These are phyloP conservation scores for Poeciliopsis presidionis DNA, from an alignment of 2,797 vertebrate species.

Conservation along the genomic window DNA sequence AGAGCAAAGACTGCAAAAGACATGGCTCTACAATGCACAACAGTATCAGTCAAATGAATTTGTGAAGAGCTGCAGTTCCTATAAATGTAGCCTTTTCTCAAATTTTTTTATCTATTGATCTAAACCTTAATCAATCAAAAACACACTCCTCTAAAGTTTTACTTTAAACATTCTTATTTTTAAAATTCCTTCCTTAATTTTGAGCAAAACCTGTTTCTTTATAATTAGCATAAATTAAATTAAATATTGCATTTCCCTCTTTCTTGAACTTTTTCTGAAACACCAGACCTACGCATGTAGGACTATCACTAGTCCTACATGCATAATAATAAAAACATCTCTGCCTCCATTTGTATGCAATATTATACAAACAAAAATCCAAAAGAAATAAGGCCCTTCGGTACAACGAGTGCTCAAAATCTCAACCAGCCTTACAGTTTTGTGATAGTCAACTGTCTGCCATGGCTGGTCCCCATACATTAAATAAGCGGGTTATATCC, in stretches of 20 bases:
- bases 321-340: not conserved
- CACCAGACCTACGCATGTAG: not conserved
- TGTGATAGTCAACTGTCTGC: slow-evolving; percentile 1
- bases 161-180: not conserved
- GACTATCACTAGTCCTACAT: not conserved
- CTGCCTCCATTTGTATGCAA: not conserved
- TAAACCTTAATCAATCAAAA: not conserved
- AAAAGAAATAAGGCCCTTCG: not conserved
- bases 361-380: not conserved
- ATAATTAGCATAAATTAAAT: not conserved
- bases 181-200: not conserved
- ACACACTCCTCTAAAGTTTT: not conserved
- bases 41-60: slow-evolving; percentile 26
- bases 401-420: not conserved
- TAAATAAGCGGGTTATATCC: slow-evolving; percentile 23
- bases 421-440: not conserved
- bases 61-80: not conserved
- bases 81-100: not conserved
- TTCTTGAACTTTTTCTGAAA: not conserved
- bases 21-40: slow-evolving; percentile 12
- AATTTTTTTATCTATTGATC: not conserved
- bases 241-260: not conserved
- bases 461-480: not conserved
- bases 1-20: slow-evolving; percentile 17
- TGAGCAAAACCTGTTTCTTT: not conserved